Evolutionary conservation across 2,888 invertebrate species (phyloP), one percentile per base, ranked within the genome.

Genomic region (Helicoverpa assulta): DNA sequence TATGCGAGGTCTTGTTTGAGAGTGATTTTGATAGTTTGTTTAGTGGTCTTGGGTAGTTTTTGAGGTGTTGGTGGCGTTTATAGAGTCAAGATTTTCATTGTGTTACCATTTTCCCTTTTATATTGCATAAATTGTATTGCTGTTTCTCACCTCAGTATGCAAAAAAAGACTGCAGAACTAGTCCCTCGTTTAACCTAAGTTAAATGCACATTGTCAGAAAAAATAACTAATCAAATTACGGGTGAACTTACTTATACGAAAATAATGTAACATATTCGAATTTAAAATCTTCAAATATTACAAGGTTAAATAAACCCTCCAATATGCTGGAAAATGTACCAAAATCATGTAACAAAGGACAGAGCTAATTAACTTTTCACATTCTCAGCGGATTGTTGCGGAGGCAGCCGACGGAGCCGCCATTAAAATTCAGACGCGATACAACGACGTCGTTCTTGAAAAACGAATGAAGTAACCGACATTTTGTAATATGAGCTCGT

Each of bases 361-460:
- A 37, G 37, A 59, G 19, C 26, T 19, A 19, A 21, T 76, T 55
- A 76, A 59, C 2, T 55, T 73, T 56, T 70, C 51, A 76, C 47
- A 50, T 10, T 10, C 2, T 21, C 43, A 26, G 19, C 18, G 12
- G 51, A 29, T 16, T 16, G 8, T n/a, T 16, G 43, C 10, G 26
- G 52, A 37, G 18, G 19, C 18, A 10, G 51, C 18, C 14, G 8
- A 8, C 43, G 19, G 52, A n/a, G 50, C 29, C 21, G 16, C 29
- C 57, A 54, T 75, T 58, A 62, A 76, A 55, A 73, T 73, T 26
- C 51, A 73, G 26, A 59, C 54, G 54, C 54, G 12, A 19, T 8
- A 21, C 12, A 37, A 1, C 37, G 51, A 16, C 33, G 29, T 21
- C 33, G 10, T 10, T 18, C n/a, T 19, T 76, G 62, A 62, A 70